Conservation (phyloP, 2,113 vertebrate genomes). For the Sphaerodactylus townsendi region DNA sequence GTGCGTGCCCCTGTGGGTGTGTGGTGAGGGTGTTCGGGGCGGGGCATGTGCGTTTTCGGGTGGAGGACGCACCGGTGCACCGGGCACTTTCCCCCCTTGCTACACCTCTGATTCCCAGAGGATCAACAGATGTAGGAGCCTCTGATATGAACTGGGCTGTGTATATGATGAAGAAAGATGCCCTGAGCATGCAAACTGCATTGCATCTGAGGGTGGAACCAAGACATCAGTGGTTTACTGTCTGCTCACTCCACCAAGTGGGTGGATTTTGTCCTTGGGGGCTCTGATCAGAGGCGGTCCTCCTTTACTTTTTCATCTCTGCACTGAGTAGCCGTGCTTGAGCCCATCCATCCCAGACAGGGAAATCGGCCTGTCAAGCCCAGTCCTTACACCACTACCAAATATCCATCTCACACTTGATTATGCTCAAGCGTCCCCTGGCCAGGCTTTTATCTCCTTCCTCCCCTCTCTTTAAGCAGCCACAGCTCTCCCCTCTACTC, state of each 20-base stretch:
- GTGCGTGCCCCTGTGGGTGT: no score
- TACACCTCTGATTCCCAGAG: no score
- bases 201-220: background rate
- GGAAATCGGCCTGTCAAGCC: no score
- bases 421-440: background rate
- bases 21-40: no score
- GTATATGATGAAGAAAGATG: background rate
- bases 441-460: constrained; percentile 33
- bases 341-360: background rate
- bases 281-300: background rate
- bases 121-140: background rate
- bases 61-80: no score
- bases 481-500: constrained; percentile 30
- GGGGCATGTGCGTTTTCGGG: no score
- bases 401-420: constrained; percentile 40
- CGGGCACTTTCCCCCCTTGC: no score
- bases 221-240: background rate
- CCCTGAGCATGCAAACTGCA: background rate
- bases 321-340: background rate
- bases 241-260: background rate
- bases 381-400: constrained; percentile 45
- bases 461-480: constrained; percentile 10
- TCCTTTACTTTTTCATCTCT: background rate
- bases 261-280: background rate
- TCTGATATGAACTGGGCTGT: background rate